A percentile compares a stretch with the other conserved stretches of the same genome.
phyloP scores from a whole-genome alignment of 1,140 invertebrate species.

The Brachionus plicatilis region DNA sequence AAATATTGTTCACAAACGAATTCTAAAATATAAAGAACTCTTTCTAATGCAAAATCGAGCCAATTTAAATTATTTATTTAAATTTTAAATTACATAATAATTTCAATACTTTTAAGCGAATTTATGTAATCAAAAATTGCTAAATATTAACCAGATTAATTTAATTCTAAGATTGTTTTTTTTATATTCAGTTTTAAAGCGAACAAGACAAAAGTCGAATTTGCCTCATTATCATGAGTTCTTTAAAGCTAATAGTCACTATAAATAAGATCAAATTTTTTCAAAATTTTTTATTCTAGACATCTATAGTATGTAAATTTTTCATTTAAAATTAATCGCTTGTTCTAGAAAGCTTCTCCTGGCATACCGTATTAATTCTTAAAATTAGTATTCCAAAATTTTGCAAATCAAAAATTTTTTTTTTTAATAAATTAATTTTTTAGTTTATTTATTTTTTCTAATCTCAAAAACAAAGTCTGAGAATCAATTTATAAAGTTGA shows the following conservation, averaged over 20 bases:
- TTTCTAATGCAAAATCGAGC: neutral
- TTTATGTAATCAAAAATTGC: neutral
- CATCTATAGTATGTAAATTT: neutral
- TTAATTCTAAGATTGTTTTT: neutral
- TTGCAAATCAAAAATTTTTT: neutral
- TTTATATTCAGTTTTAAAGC: neutral
- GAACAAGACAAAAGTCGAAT: neutral
- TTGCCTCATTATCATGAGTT: neutral
- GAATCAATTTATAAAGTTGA: neutral
- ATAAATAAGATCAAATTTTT: neutral
- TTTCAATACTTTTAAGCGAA: neutral
- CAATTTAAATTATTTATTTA: neutral
- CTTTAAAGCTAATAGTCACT: neutral
- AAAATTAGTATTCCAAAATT: neutral
- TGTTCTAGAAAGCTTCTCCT: neutral
- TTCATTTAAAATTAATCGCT: neutral
- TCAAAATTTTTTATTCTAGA: neutral
- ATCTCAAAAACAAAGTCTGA: neutral
- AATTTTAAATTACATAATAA: neutral
- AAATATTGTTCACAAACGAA: neutral
- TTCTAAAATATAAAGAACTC: neutral
- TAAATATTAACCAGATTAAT: conserved; percentile 2
- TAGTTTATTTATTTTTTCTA: neutral
- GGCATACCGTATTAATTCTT: neutral
- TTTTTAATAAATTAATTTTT: neutral